phyloP scores from a whole-genome alignment of 2,888 invertebrate species.

The Chymomyza amoena region DNA sequence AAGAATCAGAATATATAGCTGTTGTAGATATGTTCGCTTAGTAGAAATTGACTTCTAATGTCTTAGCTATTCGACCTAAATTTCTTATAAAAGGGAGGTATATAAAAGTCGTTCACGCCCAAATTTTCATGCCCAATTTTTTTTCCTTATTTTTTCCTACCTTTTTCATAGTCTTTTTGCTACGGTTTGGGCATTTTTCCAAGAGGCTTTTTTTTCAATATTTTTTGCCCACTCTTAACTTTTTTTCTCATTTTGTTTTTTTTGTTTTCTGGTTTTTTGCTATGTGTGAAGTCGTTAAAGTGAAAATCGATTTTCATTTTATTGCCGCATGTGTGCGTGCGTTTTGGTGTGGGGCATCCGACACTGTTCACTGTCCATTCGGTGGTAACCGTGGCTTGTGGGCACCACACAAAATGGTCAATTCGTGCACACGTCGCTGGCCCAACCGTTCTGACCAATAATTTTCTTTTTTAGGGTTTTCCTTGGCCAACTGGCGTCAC shows the following conservation, averaged over 20 bases:
- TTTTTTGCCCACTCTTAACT: not conserved
- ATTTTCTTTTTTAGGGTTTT: not conserved
- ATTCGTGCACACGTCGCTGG: not conserved
- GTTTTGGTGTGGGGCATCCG: not conserved
- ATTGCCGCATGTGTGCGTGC: slow-evolving; percentile 22
- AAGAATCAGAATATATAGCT: no score
- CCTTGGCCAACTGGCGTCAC: not conserved
- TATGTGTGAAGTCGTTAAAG: slow-evolving; percentile 39
- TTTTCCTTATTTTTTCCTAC: not conserved
- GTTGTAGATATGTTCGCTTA: no score
- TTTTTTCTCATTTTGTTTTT: not conserved
- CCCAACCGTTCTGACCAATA: no score
- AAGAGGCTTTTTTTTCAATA: not conserved
- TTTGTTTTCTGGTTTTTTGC: slow-evolving; percentile 11
- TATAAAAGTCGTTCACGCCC: no score
- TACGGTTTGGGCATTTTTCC: not conserved
- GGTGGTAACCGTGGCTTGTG: not conserved
- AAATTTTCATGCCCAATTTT: not conserved
- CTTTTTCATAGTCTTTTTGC: not conserved
- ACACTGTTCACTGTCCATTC: not conserved
- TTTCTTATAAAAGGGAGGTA: no score
- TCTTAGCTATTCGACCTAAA: no score
- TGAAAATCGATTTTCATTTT: slow-evolving; percentile 74
- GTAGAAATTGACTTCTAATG: no score
- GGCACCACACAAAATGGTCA: not conserved